Evolutionary conservation across 2,113 vertebrate species (phyloP).

Genomic region (Hyaena hyaena): DNA sequence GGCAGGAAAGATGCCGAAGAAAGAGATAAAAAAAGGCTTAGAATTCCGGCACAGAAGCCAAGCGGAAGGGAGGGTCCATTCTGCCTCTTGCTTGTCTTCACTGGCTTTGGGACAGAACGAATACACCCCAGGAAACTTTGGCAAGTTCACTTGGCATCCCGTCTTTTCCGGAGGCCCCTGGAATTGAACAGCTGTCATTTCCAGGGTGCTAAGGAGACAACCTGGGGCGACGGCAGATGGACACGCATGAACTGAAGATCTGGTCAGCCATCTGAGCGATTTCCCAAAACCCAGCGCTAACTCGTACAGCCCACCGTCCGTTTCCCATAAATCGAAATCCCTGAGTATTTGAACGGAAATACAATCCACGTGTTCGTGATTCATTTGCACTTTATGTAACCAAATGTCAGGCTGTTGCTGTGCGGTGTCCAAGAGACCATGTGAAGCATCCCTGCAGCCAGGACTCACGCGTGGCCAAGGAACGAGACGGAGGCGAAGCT

Average conservation of each 20-base stretch:
- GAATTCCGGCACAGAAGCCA: constrained; percentile 58
- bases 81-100: neutral
- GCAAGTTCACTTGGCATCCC: constrained; percentile 31
- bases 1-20: neutral
- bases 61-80: constrained; percentile 4
- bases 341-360: constrained; percentile 58
- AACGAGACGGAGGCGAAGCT: constrained; percentile 3
- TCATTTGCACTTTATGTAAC: constrained; percentile 70
- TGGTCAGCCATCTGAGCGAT: neutral
- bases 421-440: constrained; percentile 68
- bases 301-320: neutral
- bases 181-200: neutral
- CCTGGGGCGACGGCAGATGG: neutral
- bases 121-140: constrained; percentile 33
- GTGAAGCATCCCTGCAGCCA: constrained; percentile 71
- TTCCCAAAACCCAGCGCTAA: neutral
- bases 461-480: constrained; percentile 47
- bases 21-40: neutral
- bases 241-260: neutral
- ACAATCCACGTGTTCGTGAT: constrained; percentile 65
- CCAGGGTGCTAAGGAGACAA: constrained; percentile 6
- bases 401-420: constrained; percentile 40
- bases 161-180: constrained; percentile 28
- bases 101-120: constrained; percentile 52
- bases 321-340: constrained; percentile 61